Conservation (phyloP, 2,888 invertebrate genomes). For the Crocallis elinguaria region DNA sequence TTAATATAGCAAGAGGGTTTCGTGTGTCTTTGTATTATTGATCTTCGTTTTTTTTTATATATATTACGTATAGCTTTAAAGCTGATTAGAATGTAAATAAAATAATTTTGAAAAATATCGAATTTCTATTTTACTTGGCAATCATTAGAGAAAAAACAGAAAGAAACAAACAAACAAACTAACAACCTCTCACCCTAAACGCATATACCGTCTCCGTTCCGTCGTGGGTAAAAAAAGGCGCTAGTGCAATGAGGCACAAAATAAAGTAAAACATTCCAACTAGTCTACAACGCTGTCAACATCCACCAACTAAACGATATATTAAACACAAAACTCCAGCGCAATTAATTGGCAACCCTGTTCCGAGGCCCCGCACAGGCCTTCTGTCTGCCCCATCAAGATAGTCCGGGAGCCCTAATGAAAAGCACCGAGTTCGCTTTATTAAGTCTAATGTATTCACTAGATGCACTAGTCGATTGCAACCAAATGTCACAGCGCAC, state of each 20-base stretch:
- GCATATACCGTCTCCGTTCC: too few species aligned
- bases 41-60: too few species aligned
- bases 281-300: slow-evolving; percentile 8
- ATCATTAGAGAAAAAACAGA: too few species aligned
- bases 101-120: too few species aligned
- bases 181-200: too few species aligned
- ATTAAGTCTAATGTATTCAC: slow-evolving; percentile 82
- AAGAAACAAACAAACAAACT: too few species aligned
- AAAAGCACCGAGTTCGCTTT: slow-evolving; percentile 78
- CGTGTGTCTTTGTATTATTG: too few species aligned
- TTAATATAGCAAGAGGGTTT: too few species aligned
- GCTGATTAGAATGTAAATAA: too few species aligned
- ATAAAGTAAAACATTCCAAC: background rate
- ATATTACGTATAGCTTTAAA: too few species aligned
- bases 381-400: slow-evolving; percentile 63
- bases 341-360: slow-evolving; percentile 36
- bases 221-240: too few species aligned
- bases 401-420: slow-evolving; percentile 73
- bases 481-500: slow-evolving; percentile 70
- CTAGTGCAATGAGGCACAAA: background rate
- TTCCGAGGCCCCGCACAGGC: slow-evolving; percentile 25
- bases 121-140: too few species aligned
- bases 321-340: slow-evolving; percentile 12
- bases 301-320: slow-evolving; percentile 4
- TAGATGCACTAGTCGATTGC: slow-evolving; percentile 68